Evolutionary conservation across 2,113 vertebrate genomes (phyloP), one percentile per base, ranked within the genome.

Genomic region (Eleginops maclovinus): DNA sequence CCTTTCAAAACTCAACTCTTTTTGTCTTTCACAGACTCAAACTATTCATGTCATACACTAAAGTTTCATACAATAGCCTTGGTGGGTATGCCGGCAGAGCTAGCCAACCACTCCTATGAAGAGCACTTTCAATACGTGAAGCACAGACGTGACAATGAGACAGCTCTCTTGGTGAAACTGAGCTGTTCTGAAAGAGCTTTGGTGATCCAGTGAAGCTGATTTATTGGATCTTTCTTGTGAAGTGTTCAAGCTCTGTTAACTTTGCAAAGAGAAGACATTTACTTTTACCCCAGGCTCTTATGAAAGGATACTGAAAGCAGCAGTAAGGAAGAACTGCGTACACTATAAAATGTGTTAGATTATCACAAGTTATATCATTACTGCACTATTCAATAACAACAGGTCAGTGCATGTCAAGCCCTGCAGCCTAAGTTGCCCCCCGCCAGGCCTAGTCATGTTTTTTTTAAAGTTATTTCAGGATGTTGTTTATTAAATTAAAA

Each of bases 11-110:
- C 51, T 59, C 46, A 7, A 58, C 13, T 5, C 44, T 76, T 67
- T 83, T 75, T 73, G 68, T 77, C 61, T 85, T 71, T 62, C 55
- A 14, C 47, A 28, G 22, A 3, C 22, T 62, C n/a, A 16, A 83
- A 75, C 72, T 82, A 87, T 76, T 81, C 59, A 64, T 81, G n/a
- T 70, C 62, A 9, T 24, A 13, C 5, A 11, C 46, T 1, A 26
- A 60, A 72, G 24, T 64, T 72, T 55, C n/a, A 59, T 14, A 72
- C 36, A 78, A 71, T 21, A 53, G 66, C 17, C 4, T 31, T 9
- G 8, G 72, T 46, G 21, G 64, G 22, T 12, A 2, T 36, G 62
- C 73, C 60, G 61, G 60, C 68, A 46, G 28, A 47, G 59, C 60
- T 60, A 56, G 54, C 17, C 43, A 22, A 41, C 14, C 3, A 28